Percentiles rank a stretch among this genome's conserved stretches.
Conservation (phyloP, 2,888 invertebrate species). For the Agrochola circellaris region DNA sequence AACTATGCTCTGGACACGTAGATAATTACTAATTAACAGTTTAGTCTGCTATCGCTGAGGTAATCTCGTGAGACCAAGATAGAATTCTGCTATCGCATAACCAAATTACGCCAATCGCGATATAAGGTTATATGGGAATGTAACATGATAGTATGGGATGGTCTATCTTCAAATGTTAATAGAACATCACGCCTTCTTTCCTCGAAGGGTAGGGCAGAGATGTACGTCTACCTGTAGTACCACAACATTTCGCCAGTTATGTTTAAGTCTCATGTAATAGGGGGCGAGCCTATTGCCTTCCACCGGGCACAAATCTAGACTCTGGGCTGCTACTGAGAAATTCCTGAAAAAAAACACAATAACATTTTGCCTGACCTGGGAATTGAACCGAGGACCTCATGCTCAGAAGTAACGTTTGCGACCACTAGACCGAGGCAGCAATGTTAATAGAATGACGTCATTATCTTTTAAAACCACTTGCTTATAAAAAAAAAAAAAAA, state of each 20-base stretch:
- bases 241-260: neutral
- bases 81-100: conserved; percentile 1
- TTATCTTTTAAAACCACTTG: too few relatives aligned
- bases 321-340: too few relatives aligned
- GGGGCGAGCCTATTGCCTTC: neutral
- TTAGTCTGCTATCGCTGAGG: conserved; percentile 14
- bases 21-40: conserved; percentile 47
- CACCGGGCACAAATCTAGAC: neutral
- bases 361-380: too few relatives aligned
- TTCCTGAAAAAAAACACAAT: too few relatives aligned
- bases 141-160: neutral
- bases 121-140: neutral
- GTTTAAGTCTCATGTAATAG: neutral
- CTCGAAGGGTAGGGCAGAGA: neutral
- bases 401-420: too few relatives aligned
- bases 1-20: conserved; percentile 36
- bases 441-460: too few relatives aligned
- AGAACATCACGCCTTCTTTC: neutral
- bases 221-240: neutral
- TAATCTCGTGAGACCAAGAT: conserved; percentile 23
- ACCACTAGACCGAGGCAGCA: too few relatives aligned
- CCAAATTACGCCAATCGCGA: conserved; percentile 11
- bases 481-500: too few relatives aligned
- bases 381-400: too few relatives aligned
- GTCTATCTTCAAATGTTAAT: neutral